phyloP scores from a whole-genome alignment of 1,140 invertebrate species.

The Apis cerana region DNA sequence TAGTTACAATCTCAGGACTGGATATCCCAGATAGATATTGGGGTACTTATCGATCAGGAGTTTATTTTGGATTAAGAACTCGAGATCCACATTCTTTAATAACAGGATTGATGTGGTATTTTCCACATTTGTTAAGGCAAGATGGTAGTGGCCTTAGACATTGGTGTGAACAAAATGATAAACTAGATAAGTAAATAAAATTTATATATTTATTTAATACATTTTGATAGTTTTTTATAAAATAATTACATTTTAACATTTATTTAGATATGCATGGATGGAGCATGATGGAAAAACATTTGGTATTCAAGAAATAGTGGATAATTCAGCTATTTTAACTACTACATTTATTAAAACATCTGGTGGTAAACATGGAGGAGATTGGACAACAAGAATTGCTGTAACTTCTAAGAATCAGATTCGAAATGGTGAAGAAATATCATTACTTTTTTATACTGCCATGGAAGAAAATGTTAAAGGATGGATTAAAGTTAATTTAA shows the following conservation, averaged over 20 bases:
- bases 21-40: slow-evolving; percentile 92
- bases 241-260: slow-evolving; percentile 20
- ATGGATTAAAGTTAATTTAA: slow-evolving; percentile 82
- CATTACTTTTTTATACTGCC: slow-evolving; percentile 89
- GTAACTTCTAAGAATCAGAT: slow-evolving; percentile 81
- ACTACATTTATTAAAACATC: slow-evolving; percentile 95
- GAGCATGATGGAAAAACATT: slow-evolving; percentile 96
- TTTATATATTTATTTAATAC: neutral
- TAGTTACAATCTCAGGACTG: slow-evolving; percentile 86
- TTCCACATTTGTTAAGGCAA: slow-evolving; percentile 85
- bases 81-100: slow-evolving; percentile 93
- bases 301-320: slow-evolving; percentile 94
- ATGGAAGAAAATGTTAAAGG: slow-evolving; percentile 87
- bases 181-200: slow-evolving; percentile 84
- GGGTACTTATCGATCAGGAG: slow-evolving; percentile 94
- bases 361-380: slow-evolving; percentile 91
- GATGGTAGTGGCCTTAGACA: slow-evolving; percentile 90
- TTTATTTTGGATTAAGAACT: slow-evolving; percentile 95
- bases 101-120: slow-evolving; percentile 98
- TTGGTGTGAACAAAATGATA: slow-evolving; percentile 96
- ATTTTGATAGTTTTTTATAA: neutral
- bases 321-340: slow-evolving; percentile 88
- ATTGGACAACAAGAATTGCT: slow-evolving; percentile 94
- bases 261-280: slow-evolving; percentile 89
- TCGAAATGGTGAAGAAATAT: slow-evolving; percentile 81